Evolutionary conservation across 2,797 vertebrate genomes (phyloP), one percentile per base, ranked within the genome.

Genomic region (Protosalanx chinensis): DNA sequence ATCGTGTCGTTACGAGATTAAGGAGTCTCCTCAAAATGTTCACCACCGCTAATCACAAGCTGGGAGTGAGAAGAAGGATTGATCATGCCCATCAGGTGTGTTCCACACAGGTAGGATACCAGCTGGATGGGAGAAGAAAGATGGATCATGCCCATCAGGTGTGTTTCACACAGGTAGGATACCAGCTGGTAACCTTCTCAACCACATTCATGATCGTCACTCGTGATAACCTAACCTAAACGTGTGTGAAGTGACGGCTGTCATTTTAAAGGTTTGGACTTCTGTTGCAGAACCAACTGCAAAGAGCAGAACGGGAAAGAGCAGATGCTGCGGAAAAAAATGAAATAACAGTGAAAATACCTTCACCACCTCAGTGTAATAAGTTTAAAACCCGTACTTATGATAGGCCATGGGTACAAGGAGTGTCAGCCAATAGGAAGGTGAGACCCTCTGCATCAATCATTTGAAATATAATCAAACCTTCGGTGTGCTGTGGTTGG

Each of bases 241-340:
- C 41, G 41, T 46, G 41, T 46, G 10, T 46, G 41, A 13, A 46
- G 41, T 46, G 41, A 13, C 3, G 37, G 3, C 13, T 46, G 41
- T 46, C 41, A 46, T 46, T 46, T 46, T 46, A 46, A 46, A 46
- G 10, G 12, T 46, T 46, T 12, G 10, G 41, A 29, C 20, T 74
- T 64, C 51, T 58, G 49, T 49, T 56, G 63, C 59, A 76, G 73
- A 64, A 70, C 64, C 82, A 61, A 62, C 80, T 83, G 79, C 84
- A 78, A 81, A 68, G 30, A 72, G 69, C 80, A 68, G 85, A 86
- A 51, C 61, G n/a, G n/a, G 79, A 71, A 61, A 84, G 33, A 81
- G 78, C 76, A 6, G 3, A 71, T n/a, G 71, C 70, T 18, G 79
- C 82, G 75, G 79, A 80, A 76, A 87, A 73, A 68, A 62, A 2